A percentile compares a stretch with the other conserved stretches of the same genome.
phyloP scores from a whole-genome alignment of 1,140 invertebrate species.

The Ruditapes philippinarum region DNA sequence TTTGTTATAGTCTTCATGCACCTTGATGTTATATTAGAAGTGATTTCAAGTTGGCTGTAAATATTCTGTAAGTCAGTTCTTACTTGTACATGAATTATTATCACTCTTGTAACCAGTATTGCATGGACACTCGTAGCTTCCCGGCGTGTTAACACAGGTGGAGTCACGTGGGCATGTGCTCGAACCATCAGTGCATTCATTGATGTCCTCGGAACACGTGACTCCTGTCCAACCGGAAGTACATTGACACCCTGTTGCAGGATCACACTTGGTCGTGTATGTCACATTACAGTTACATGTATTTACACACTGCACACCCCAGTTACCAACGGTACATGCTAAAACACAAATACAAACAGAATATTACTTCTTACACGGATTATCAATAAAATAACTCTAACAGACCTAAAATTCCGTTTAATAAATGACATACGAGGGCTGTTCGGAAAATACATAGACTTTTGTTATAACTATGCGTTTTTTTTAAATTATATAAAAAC shows the following conservation, averaged over 20 bases:
- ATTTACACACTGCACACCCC: conserved; percentile 49
- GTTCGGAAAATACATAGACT: too few species aligned
- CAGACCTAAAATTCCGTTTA: too few species aligned
- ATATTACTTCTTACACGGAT: too few species aligned
- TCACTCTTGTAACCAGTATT: conserved; percentile 55
- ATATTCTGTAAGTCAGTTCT: not conserved
- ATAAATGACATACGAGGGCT: too few species aligned
- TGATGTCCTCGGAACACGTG: conserved; percentile 52
- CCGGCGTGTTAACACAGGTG: conserved; percentile 93
- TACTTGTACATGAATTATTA: conserved; percentile 4
- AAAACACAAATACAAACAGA: too few species aligned
- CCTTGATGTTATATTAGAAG: too few species aligned
- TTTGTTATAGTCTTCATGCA: too few species aligned
- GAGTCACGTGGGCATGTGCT: conserved; percentile 61
- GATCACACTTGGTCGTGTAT: conserved; percentile 22
- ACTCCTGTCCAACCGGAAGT: conserved; percentile 19
- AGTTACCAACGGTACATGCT: conserved; percentile 37
- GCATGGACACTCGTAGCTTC: conserved; percentile 90
- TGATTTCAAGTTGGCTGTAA: too few species aligned
- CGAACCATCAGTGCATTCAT: conserved; percentile 69
- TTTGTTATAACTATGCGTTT: too few species aligned
- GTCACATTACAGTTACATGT: conserved; percentile 35
- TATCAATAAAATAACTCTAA: too few species aligned
- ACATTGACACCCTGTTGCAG: conserved; percentile 36
- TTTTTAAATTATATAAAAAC: too few species aligned